A percentile compares a stretch with the other conserved stretches of the same genome.
Evolutionary conservation across 1,140 invertebrate genomes (phyloP).

Genomic region (Holcopasites calliopsidis): DNA sequence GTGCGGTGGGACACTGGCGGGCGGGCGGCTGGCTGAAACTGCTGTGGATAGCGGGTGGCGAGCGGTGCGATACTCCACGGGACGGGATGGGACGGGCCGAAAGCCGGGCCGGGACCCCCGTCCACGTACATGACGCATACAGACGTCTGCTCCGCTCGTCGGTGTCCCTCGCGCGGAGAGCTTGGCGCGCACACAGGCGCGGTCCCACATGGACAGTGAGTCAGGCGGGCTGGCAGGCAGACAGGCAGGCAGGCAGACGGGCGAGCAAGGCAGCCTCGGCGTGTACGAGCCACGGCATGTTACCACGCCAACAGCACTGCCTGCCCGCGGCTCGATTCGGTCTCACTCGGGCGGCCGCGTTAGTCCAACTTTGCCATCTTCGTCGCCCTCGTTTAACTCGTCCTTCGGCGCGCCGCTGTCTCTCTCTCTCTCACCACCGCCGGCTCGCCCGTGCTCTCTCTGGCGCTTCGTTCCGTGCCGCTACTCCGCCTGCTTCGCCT

Average conservation of each 20-base stretch:
- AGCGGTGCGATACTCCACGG: constrained; percentile 71
- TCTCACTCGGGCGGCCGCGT: constrained; percentile 60
- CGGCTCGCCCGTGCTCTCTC: constrained; percentile 44
- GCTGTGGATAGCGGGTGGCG: constrained; percentile 76
- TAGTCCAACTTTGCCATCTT: constrained; percentile 46
- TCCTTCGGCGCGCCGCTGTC: constrained; percentile 39
- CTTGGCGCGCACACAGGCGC: constrained; percentile 66
- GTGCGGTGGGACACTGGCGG: constrained; percentile 77
- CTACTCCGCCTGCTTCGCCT: constrained; percentile 35
- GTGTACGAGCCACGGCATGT: constrained; percentile 42
- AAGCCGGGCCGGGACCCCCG: constrained; percentile 73
- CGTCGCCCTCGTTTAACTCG: constrained; percentile 48
- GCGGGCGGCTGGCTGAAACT: constrained; percentile 71
- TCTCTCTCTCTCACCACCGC: constrained; percentile 24
- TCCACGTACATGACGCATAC: constrained; percentile 56
- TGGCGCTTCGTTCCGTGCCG: constrained; percentile 32
- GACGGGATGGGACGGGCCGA: constrained; percentile 74
- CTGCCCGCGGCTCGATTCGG: constrained; percentile 57
- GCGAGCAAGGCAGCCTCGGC: constrained; percentile 40
- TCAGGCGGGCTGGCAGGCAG: constrained; percentile 50
- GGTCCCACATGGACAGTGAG: constrained; percentile 56
- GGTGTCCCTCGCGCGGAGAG: constrained; percentile 51
- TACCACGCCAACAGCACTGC: constrained; percentile 67
- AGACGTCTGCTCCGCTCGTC: constrained; percentile 11
- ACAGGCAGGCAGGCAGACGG: constrained; percentile 39